These are phyloP conservation scores for Acrossocheilus fasciatus DNA, from an alignment of 2,797 vertebrate species.

Conservation along the genomic window DNA sequence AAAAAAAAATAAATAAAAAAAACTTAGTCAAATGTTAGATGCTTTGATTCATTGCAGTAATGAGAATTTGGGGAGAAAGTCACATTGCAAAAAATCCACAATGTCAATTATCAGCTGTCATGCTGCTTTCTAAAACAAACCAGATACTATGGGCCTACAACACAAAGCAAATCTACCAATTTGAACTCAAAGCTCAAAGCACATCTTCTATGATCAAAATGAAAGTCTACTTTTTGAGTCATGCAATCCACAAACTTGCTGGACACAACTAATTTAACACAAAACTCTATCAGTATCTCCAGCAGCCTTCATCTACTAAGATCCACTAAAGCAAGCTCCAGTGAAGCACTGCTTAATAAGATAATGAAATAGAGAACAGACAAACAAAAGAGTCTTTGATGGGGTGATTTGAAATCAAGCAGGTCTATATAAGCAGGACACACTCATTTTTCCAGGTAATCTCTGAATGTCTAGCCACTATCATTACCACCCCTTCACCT, in stretches of 20 bases:
- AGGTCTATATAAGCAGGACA: too few relatives aligned
- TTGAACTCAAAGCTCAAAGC: not conserved
- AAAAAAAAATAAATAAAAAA: not conserved
- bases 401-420: conserved; percentile 32
- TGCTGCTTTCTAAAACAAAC: not conserved
- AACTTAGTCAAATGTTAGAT: not conserved
- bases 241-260: not conserved
- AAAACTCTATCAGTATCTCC: not conserved
- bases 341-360: not conserved
- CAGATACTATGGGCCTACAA: not conserved
- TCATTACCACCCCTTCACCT: conserved; percentile 58
- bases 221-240: not conserved
- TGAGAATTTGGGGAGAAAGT: not conserved
- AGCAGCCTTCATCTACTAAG: not conserved
- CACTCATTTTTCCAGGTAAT: conserved; percentile 38
- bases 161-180: not conserved
- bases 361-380: conserved; percentile 3
- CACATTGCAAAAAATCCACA: not conserved
- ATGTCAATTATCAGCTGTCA: not conserved
- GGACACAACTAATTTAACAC: not conserved
- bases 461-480: not conserved
- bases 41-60: not conserved
- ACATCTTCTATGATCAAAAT: not conserved
- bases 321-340: not conserved
- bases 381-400: conserved; percentile 26